Evolutionary conservation across 2,113 vertebrate species (phyloP).

Genomic region (Lates calcarifer): DNA sequence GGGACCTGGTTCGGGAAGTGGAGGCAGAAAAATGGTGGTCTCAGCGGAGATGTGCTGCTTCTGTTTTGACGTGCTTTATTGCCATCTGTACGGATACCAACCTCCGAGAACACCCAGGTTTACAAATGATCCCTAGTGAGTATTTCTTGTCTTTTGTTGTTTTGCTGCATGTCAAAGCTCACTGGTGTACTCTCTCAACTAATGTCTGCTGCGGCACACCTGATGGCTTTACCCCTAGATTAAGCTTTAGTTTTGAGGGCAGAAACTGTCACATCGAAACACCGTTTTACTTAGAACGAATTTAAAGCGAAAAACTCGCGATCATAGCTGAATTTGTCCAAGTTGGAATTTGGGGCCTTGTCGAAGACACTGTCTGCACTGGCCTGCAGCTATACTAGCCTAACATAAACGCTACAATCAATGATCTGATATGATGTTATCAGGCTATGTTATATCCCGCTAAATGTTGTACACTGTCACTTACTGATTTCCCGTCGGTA

Average conservation of each 20-base stretch:
- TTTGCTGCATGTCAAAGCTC: slow-evolving; percentile 61
- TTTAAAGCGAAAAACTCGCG: slow-evolving; percentile 45
- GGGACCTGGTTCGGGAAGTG: slow-evolving; percentile 86
- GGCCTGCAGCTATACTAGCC: slow-evolving; percentile 48
- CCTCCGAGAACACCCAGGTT: slow-evolving; percentile 97
- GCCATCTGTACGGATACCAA: slow-evolving; percentile 98
- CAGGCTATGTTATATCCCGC: rapidly evolving
- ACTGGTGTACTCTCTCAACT: background rate
- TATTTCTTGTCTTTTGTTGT: slow-evolving; percentile 79
- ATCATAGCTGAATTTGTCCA: slow-evolving; percentile 36
- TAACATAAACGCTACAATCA: background rate
- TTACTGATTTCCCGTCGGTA: background rate
- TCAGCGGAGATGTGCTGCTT: slow-evolving; percentile 99
- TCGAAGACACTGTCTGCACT: slow-evolving; percentile 24
- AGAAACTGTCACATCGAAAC: slow-evolving; percentile 61
- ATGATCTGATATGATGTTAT: background rate
- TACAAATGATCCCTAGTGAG: slow-evolving; percentile 99
- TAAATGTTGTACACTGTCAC: background rate
- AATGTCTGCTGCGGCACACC: background rate
- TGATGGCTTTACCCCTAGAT: background rate
- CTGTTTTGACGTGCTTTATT: slow-evolving; percentile 99
- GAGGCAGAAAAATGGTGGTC: slow-evolving; percentile 96
- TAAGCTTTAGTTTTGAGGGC: background rate
- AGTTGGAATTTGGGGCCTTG: slow-evolving; percentile 68
- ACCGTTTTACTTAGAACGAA: slow-evolving; percentile 9